Evolutionary conservation across 2,797 vertebrate genomes (phyloP).

Genomic region (Sebastes miniatus): DNA sequence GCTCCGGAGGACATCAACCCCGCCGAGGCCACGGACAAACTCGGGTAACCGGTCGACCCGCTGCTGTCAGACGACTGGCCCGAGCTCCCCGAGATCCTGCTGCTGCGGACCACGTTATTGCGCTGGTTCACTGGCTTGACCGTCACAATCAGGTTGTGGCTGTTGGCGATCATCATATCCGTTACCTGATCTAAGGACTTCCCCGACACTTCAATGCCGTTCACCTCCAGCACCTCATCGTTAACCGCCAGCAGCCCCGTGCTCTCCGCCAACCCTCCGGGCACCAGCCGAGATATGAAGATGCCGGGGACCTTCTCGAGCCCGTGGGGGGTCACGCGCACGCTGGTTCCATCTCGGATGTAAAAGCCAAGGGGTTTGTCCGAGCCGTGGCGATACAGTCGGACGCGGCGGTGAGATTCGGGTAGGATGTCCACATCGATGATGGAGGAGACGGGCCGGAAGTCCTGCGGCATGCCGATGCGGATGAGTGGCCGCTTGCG

Average conservation of each 20-base stretch:
- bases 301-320: slow-evolving; percentile 97
- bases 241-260: slow-evolving; percentile 96
- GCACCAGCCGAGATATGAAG: slow-evolving; percentile 98
- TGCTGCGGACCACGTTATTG: slow-evolving; percentile 94
- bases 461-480: slow-evolving; percentile 96
- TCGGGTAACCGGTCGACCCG: slow-evolving; percentile 87
- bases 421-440: slow-evolving; percentile 98
- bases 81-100: slow-evolving; percentile 90
- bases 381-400: slow-evolving; percentile 93
- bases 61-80: slow-evolving; percentile 94
- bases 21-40: slow-evolving; percentile 74
- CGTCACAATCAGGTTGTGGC: slow-evolving; percentile 97
- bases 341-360: slow-evolving; percentile 94
- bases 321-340: slow-evolving; percentile 94
- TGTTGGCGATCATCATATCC: slow-evolving; percentile 99
- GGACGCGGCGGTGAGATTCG: slow-evolving; percentile 93
- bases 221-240: slow-evolving; percentile 97
- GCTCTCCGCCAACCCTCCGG: slow-evolving; percentile 94
- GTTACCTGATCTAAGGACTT: slow-evolving; percentile 98
- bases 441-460: slow-evolving; percentile 96
- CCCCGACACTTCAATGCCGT: slow-evolving; percentile 97
- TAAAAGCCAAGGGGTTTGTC: slow-evolving; percentile 97
- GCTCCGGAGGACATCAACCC: slow-evolving; percentile 42
- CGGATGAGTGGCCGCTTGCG: slow-evolving; percentile 92
- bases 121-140: slow-evolving; percentile 98